Evolutionary conservation across 2,888 invertebrate genomes (phyloP).

Genomic region (Dusona sp.): DNA sequence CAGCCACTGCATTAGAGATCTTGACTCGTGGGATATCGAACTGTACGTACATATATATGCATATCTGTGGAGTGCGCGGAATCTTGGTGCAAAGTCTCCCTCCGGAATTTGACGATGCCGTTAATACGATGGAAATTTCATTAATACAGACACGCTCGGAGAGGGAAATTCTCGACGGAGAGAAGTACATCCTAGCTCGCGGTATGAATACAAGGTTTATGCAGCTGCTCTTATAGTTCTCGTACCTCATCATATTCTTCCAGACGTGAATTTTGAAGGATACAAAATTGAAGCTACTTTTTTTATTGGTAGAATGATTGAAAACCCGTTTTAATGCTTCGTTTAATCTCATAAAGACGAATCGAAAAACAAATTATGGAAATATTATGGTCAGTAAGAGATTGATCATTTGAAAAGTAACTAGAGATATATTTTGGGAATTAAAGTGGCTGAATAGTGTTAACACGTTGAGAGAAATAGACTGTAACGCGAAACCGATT

Average conservation of each 20-base stretch:
- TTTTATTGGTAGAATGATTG: not conserved
- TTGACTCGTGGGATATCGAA: conserved; percentile 30
- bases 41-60: conserved; percentile 3
- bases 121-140: conserved; percentile 65
- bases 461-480: not conserved
- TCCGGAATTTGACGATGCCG: conserved; percentile 40
- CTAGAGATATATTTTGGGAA: not conserved
- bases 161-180: conserved; percentile 54
- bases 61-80: not conserved
- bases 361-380: not conserved
- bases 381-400: too few species aligned
- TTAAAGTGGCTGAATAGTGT: not conserved
- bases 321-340: not conserved
- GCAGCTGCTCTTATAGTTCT: conserved; percentile 2
- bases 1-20: not conserved
- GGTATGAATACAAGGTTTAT: conserved; percentile 44
- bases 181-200: not conserved
- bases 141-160: conserved; percentile 62
- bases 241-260: not conserved
- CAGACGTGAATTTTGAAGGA: not conserved
- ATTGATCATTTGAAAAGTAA: not conserved
- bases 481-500: conserved; percentile 16
- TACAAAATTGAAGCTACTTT: not conserved
- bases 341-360: not conserved
- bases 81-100: conserved; percentile 32